phyloP scores from a whole-genome alignment of 2,888 invertebrate species.

The Flexamia atlantica region DNA sequence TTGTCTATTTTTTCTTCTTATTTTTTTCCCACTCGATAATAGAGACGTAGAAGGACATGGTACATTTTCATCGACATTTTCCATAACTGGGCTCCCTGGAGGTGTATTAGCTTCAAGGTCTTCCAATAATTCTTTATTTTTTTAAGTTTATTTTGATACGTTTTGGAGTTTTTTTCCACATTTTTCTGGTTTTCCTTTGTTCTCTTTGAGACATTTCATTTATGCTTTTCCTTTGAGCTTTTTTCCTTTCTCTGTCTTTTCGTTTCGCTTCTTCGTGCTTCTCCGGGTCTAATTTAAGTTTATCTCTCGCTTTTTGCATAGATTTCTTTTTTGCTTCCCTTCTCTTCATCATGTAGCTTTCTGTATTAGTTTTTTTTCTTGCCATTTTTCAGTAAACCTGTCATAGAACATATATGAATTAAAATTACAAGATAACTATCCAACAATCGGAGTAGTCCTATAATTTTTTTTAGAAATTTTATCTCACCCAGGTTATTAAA shows the following conservation, averaged over 20 bases:
- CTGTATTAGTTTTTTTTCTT: slow-evolving; percentile 13
- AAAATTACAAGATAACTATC: slow-evolving; percentile 42
- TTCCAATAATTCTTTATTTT: slow-evolving; percentile 48
- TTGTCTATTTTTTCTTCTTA: slow-evolving; percentile 35
- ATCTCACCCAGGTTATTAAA: slow-evolving; percentile 29
- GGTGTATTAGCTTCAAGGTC: slow-evolving; percentile 51
- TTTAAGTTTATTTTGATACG: slow-evolving; percentile 40
- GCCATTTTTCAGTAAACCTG: slow-evolving; percentile 43
- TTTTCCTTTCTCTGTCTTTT: slow-evolving; percentile 54
- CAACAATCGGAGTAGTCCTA: slow-evolving; percentile 19
- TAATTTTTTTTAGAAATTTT: slow-evolving; percentile 24
- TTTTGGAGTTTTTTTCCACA: slow-evolving; percentile 51
- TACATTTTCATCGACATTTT: slow-evolving; percentile 36
- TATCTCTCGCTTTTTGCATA: slow-evolving; percentile 4
- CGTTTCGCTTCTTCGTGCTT: slow-evolving; percentile 48
- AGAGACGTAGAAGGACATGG: slow-evolving; percentile 41
- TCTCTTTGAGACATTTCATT: slow-evolving; percentile 55
- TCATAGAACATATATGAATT: slow-evolving; percentile 43
- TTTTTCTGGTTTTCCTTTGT: slow-evolving; percentile 54
- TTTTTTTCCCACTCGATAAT: slow-evolving; percentile 46
- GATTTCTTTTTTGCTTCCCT: slow-evolving; percentile 34
- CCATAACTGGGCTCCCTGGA: slow-evolving; percentile 47
- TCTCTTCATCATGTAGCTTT: slow-evolving; percentile 43
- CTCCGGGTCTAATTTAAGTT: slow-evolving; percentile 51
- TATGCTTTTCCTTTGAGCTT: slow-evolving; percentile 52